phyloP scores from a whole-genome alignment of 2,797 vertebrate genomes.

The Cebuella pygmaea region DNA sequence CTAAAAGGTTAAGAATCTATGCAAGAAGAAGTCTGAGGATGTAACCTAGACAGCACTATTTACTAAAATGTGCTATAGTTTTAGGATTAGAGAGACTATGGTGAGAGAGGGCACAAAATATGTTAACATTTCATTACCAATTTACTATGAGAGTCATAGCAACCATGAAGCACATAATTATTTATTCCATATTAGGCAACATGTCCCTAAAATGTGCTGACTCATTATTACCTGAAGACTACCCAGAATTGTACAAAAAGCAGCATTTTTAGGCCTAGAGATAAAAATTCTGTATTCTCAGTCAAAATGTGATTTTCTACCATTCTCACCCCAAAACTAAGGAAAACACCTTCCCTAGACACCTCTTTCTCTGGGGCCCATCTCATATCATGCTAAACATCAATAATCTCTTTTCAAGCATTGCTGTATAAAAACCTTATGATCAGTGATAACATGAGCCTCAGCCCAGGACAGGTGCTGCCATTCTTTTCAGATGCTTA shows the following conservation, averaged over 20 bases:
- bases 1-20: background rate
- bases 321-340: background rate
- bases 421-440: background rate
- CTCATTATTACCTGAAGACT: conserved; percentile 39
- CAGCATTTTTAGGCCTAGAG: background rate
- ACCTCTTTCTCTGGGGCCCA: background rate
- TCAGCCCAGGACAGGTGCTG: no score
- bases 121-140: conserved; percentile 13
- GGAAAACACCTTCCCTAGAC: background rate
- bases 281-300: background rate
- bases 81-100: background rate
- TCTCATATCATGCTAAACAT: background rate
- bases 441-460: no score
- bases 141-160: background rate
- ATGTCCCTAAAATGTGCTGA: conserved; percentile 40
- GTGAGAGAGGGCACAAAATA: background rate
- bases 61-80: conserved; percentile 6
- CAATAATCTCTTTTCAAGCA: background rate
- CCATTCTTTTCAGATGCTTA: no score
- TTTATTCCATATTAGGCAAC: conserved; percentile 21
- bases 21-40: background rate
- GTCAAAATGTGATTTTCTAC: background rate
- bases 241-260: background rate
- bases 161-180: conserved; percentile 42
- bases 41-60: background rate